Conservation (phyloP, 2,888 invertebrate genomes). For the Pachymerium ferrugineum region DNA sequence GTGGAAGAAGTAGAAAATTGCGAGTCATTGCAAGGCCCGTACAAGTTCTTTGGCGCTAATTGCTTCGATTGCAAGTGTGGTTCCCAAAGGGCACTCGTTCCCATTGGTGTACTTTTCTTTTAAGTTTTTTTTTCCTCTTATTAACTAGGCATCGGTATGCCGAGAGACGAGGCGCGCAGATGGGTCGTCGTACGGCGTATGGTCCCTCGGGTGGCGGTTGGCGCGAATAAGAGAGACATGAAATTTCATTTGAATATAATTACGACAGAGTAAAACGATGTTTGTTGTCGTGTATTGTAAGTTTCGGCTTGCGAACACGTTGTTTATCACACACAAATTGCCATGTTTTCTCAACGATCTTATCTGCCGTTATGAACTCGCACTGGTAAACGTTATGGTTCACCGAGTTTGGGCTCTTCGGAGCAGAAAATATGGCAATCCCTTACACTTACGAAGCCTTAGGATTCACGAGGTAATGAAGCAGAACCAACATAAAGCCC, state of each 20-base stretch:
- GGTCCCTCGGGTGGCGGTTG: background rate
- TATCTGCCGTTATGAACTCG: constrained; percentile 10
- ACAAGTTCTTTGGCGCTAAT: background rate
- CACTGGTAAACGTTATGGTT: background rate
- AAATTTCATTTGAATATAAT: no score
- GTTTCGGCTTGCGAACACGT: background rate
- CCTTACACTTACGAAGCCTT: constrained; percentile 14
- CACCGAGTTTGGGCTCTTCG: background rate
- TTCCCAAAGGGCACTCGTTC: background rate
- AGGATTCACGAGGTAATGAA: constrained; percentile 14
- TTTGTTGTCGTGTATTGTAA: background rate
- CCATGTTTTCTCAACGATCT: constrained; percentile 15
- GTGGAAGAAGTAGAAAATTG: no score
- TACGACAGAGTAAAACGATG: background rate
- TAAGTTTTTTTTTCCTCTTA: background rate
- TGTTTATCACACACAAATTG: constrained; percentile 18
- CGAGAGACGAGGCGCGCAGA: background rate
- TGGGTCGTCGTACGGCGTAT: background rate
- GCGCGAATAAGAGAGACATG: background rate
- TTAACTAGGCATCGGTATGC: background rate
- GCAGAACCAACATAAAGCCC: constrained; percentile 6
- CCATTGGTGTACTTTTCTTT: background rate
- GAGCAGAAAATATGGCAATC: constrained; percentile 21
- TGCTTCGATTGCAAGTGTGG: constrained; percentile 6
- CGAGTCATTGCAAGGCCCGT: background rate